phyloP scores from a whole-genome alignment of 2,888 invertebrate genomes.

The Bugulina stolonifera region DNA sequence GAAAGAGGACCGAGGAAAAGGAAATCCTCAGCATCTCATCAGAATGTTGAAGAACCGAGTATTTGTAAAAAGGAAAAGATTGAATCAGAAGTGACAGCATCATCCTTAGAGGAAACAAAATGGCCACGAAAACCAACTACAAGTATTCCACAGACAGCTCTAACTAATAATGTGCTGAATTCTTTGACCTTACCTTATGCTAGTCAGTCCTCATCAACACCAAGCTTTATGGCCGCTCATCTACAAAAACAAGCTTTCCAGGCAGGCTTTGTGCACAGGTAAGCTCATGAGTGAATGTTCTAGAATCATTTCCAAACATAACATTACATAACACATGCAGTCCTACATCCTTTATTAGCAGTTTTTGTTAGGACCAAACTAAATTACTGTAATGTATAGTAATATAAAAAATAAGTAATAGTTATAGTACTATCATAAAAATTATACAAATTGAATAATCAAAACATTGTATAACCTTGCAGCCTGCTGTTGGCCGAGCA shows the following conservation, averaged over 20 bases:
- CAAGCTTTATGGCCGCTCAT: conserved; percentile 3
- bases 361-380: too few species aligned
- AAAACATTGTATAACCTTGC: conserved; percentile 25
- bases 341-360: too few species aligned
- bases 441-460: not conserved
- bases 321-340: too few species aligned
- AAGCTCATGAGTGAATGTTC: too few species aligned
- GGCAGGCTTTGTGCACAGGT: conserved; percentile 23
- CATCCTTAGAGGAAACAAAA: not conserved
- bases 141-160: not conserved
- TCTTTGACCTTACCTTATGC: not conserved
- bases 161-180: not conserved
- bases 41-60: conserved; percentile 31
- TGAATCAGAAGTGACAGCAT: not conserved
- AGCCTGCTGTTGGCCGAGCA: conserved; percentile 32
- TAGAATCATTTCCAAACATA: too few species aligned
- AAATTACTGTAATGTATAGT: too few species aligned
- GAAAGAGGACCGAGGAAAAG: conserved; percentile 92
- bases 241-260: conserved; percentile 25
- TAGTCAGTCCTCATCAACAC: not conserved
- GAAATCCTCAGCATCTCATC: conserved; percentile 64
- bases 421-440: too few species aligned
- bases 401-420: too few species aligned
- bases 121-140: not conserved
- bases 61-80: conserved; percentile 14